Percentiles rank a stretch among this genome's conserved stretches.
Conservation (phyloP, 2,888 invertebrate species). For the Cremastinae sp. region DNA sequence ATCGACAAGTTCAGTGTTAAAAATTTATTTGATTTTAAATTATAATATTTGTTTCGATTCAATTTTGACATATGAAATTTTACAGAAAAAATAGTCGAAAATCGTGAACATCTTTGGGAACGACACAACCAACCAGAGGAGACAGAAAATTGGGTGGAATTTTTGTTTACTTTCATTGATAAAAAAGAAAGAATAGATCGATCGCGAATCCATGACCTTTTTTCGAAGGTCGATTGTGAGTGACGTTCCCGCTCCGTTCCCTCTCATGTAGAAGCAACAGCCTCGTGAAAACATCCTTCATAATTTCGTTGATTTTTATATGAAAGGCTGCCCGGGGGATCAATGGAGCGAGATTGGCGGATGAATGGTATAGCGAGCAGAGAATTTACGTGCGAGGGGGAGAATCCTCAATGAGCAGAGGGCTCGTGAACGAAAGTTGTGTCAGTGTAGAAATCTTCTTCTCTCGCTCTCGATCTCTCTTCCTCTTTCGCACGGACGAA, state of each 20-base stretch:
- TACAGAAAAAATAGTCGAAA: too few relatives aligned
- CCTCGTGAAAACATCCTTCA: slow-evolving; percentile 46
- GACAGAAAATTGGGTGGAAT: background rate
- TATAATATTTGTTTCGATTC: too few relatives aligned
- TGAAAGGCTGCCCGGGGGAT: slow-evolving; percentile 42
- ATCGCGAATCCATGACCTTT: slow-evolving; percentile 12
- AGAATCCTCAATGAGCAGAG: slow-evolving; percentile 14
- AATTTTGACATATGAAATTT: too few relatives aligned
- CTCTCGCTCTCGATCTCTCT: background rate
- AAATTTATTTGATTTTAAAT: too few relatives aligned
- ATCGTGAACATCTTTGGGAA: too few relatives aligned
- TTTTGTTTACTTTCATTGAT: background rate
- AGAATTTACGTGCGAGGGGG: slow-evolving; percentile 53
- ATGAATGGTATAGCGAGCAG: slow-evolving; percentile 58
- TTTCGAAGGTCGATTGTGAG: slow-evolving; percentile 61
- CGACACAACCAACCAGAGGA: too few relatives aligned
- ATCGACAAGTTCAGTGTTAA: too few relatives aligned
- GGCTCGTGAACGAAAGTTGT: slow-evolving; percentile 38
- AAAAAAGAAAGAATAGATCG: slow-evolving; percentile 3
- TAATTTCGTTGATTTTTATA: slow-evolving; percentile 31
- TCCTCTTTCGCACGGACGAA: background rate
- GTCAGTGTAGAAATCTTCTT: slow-evolving; percentile 13
- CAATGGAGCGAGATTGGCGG: slow-evolving; percentile 62
- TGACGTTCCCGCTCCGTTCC: slow-evolving; percentile 58
- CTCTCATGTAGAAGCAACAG: slow-evolving; percentile 22